A percentile compares a stretch with the other conserved stretches of the same genome.
phyloP scores from a whole-genome alignment of 1,140 invertebrate species.

The Diachasma alloeum region DNA sequence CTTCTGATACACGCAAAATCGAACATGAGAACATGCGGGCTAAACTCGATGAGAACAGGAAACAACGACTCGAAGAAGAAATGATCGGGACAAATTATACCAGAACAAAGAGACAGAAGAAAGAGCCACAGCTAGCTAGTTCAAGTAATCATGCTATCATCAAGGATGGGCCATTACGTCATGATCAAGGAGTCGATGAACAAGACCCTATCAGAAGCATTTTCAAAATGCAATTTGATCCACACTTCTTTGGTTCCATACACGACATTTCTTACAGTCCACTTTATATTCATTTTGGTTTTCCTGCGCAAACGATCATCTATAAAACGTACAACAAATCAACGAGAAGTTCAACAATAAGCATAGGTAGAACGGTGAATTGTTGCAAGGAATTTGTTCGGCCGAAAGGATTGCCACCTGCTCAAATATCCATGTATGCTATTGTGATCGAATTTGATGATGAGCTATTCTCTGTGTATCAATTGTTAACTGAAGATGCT shows the following conservation, averaged over 20 bases:
- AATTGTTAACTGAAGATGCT: background rate
- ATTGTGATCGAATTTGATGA: background rate
- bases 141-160: no score
- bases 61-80: background rate
- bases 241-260: background rate
- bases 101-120: background rate
- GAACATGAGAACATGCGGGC: background rate
- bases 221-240: background rate
- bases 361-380: background rate
- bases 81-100: background rate
- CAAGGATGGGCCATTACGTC: background rate
- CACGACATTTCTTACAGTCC: background rate
- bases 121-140: background rate
- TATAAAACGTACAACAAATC: background rate
- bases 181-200: background rate
- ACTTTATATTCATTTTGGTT: background rate
- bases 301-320: background rate
- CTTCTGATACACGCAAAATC: background rate
- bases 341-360: background rate
- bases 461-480: background rate
- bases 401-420: background rate
- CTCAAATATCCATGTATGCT: background rate
- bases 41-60: background rate
- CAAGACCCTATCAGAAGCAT: background rate
- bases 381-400: background rate